Evolutionary conservation across 2,888 invertebrate species (phyloP), one percentile per base, ranked within the genome.

Genomic region (Latrodectus hesperus): DNA sequence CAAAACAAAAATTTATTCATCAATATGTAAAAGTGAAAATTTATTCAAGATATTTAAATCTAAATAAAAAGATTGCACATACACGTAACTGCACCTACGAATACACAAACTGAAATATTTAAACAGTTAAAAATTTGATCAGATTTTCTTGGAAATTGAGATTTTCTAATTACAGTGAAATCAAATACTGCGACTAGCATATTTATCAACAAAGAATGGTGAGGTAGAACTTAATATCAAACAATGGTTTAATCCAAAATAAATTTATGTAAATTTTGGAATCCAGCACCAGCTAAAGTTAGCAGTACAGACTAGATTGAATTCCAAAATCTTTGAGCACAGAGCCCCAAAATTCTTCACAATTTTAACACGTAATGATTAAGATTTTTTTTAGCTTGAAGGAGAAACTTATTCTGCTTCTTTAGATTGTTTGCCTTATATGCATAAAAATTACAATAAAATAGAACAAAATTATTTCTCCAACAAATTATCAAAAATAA

Each of bases 401-500:
- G 88, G 88, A 88, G 84, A 81, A 85, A 85, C 82, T 67, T 71
- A 14, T 73, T 71, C 16, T 60, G 55, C 26, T 52, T 71, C 17
- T 49, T 65, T 14, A 16, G 55, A 70, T 49, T 53, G 38, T 64
- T n/a, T 65, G 65, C 64, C 60, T 55, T 74, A 65, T 71, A 74
- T n/a, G 55, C n/a, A 73, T 72, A 83, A 83, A 70, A 53, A 60
- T 53, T 65, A 67, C 67, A 82, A 75, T 79, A 73, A 73, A 81
- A 81, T 76, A 70, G 80, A 72, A 82, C 74, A 86, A 80, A 87
- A 89, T 91, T 91, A 90, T 90, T 90, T 91, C 91, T 91, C 94
- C 94, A 94, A 94, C 94, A 94, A 93, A 94, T 60, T 94, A 94
- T 94, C 94, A 94, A 94, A 94, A 94, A 94, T 94, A 94, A 93